Evolutionary conservation across 2,113 vertebrate genomes (phyloP), one percentile per base, ranked within the genome.

Genomic region (Lichenostomus cassidix): DNA sequence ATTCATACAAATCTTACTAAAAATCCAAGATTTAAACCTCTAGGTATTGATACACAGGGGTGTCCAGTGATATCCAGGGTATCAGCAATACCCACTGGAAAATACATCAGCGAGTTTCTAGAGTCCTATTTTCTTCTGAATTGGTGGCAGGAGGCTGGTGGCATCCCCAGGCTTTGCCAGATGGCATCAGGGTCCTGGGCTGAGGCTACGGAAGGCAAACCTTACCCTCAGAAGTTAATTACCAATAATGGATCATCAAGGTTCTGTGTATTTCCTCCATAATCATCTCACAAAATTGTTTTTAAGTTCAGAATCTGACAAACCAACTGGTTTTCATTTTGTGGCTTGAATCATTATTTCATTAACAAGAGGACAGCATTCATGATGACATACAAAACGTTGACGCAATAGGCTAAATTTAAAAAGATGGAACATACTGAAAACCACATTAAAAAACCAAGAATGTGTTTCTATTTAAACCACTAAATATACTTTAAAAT

Each of bases 331-430:
- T 96, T 97, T 96, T 95, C 97, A 97, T 97, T 97, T 96, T 95
- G 94, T 91, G 94, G 83, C 96, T 96, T 92, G 87, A 97, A 92
- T 96, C 93, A 96, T 95, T 97, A 97, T 97, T 97, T 97, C 92
- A 77, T 97, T 92, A 96, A 90, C 47, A 64, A 96, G 94, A 92
- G 93, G 94, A 89, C 95, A 95, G 70, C 52, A 50, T 97, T 94
- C 96, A 95, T 37, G 94, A 93, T 83, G 97, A 95, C 95, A 84
- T 96, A 88, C 81, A 93, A 97, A 97, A 97, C 94, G 95, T 7
- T 96, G 95, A 97, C 46, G 95, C 92, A 94, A 89, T 47, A 67
- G 91, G 49, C 96, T 96, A 96, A 96, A 95, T 97, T 96, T 96
- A 95, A 95, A 95, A 96, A 88, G 84, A 94, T 50, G 60, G 90